Conservation (phyloP, 2,888 invertebrate species). For the Lasioglossum vierecki region DNA sequence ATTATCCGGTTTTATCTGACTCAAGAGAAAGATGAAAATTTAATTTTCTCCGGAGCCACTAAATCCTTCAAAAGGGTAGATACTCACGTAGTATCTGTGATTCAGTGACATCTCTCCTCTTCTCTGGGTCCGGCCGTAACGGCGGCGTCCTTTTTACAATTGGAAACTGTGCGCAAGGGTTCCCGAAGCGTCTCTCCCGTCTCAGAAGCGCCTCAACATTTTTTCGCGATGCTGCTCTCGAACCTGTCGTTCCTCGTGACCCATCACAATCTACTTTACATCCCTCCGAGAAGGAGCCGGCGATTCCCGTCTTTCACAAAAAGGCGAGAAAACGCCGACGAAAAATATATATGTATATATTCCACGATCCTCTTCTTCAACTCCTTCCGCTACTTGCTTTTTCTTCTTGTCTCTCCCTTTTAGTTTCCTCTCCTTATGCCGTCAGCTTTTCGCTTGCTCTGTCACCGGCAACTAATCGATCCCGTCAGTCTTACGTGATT, state of each 20-base stretch:
- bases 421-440: background rate
- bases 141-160: conserved; percentile 20
- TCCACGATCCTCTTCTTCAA: background rate
- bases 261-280: background rate
- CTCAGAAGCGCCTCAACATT: conserved; percentile 8
- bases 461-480: conserved; percentile 38
- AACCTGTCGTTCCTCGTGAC: background rate
- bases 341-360: background rate
- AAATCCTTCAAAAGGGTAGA: background rate
- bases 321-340: background rate
- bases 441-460: background rate
- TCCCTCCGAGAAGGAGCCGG: background rate
- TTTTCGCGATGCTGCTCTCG: background rate
- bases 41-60: background rate
- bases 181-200: background rate
- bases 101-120: conserved; percentile 80
- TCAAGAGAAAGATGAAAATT: background rate
- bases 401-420: background rate
- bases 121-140: conserved; percentile 27
- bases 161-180: conserved; percentile 12
- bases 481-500: conserved; percentile 66
- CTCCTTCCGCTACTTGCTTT: background rate
- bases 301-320: background rate
- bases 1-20: background rate
- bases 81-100: conserved; percentile 83